Evolutionary conservation across 2,888 invertebrate genomes (phyloP).

Genomic region (Ophion ellenae): DNA sequence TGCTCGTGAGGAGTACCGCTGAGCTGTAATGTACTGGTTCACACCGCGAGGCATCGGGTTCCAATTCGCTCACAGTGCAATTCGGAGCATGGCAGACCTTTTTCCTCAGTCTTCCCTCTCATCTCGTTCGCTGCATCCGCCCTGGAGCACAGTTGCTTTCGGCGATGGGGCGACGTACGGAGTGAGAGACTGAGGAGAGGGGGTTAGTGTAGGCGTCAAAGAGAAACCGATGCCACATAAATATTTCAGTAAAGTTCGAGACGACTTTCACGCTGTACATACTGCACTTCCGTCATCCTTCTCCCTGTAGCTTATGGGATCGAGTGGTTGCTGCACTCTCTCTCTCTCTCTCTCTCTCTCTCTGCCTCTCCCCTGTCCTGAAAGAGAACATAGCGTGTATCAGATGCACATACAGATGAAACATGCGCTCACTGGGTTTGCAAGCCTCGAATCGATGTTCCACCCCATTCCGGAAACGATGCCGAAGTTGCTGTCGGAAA

Average conservation of each 20-base stretch:
- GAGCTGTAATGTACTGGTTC: background rate
- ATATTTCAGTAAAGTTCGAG: constrained; percentile 67
- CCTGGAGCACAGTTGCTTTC: background rate
- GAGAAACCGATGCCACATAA: constrained; percentile 66
- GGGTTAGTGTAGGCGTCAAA: constrained; percentile 57
- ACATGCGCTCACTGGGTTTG: constrained; percentile 15
- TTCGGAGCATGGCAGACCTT: constrained; percentile 29
- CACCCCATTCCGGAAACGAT: constrained; percentile 25
- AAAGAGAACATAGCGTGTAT: constrained; percentile 12
- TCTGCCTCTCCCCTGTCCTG: background rate
- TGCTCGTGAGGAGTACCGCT: too few relatives aligned
- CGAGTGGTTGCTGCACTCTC: constrained; percentile 28
- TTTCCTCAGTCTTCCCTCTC: constrained; percentile 9
- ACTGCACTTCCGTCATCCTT: constrained; percentile 26
- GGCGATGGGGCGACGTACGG: background rate
- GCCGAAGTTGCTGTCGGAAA: constrained; percentile 55
- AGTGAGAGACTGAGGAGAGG: constrained; percentile 1
- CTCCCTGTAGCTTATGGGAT: constrained; percentile 47
- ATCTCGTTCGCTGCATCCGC: background rate
- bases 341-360: background rate
- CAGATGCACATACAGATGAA: constrained; percentile 12
- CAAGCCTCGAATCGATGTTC: constrained; percentile 50
- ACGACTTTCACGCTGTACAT: constrained; percentile 58
- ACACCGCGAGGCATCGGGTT: background rate
- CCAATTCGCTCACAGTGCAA: constrained; percentile 32